Evolutionary conservation across 1,140 invertebrate genomes (phyloP).

Genomic region (Tigriopus japonicus): DNA sequence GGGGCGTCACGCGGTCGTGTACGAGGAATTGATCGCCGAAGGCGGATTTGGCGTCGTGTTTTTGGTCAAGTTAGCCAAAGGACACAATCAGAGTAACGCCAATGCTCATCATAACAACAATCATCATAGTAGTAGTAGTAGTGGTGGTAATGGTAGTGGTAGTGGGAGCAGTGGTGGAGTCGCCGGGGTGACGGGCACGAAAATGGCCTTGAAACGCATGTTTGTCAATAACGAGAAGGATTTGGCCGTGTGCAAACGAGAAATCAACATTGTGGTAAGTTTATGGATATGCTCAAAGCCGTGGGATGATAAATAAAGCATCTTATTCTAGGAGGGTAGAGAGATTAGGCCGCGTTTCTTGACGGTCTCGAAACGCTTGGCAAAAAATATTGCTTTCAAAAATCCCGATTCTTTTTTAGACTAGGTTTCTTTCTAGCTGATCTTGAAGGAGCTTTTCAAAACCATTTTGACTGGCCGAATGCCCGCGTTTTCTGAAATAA

Average conservation of each 20-base stretch:
- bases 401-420: neutral
- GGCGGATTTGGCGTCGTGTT: slow-evolving; percentile 84
- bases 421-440: too few relatives aligned
- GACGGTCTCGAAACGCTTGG: too few relatives aligned
- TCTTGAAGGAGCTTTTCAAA: too few relatives aligned
- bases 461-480: too few relatives aligned
- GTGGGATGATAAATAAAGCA: neutral
- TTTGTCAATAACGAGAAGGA: slow-evolving; percentile 82
- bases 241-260: slow-evolving; percentile 63
- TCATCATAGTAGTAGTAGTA: too few relatives aligned
- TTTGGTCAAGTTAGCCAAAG: slow-evolving; percentile 50
- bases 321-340: too few relatives aligned
- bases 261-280: slow-evolving; percentile 80
- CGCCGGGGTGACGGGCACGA: slow-evolving; percentile 17
- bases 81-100: slow-evolving; percentile 28
- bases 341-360: too few relatives aligned
- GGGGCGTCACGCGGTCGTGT: neutral
- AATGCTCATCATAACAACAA: too few relatives aligned
- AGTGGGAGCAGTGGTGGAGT: slow-evolving; percentile 16
- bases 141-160: neutral
- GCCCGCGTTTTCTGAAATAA: too few relatives aligned
- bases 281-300: neutral
- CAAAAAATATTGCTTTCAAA: too few relatives aligned
- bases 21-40: slow-evolving; percentile 6
- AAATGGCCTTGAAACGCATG: slow-evolving; percentile 70